These are phyloP conservation scores for Micrasema longulum DNA, from an alignment of 1,140 invertebrate genomes.

Conservation along the genomic window DNA sequence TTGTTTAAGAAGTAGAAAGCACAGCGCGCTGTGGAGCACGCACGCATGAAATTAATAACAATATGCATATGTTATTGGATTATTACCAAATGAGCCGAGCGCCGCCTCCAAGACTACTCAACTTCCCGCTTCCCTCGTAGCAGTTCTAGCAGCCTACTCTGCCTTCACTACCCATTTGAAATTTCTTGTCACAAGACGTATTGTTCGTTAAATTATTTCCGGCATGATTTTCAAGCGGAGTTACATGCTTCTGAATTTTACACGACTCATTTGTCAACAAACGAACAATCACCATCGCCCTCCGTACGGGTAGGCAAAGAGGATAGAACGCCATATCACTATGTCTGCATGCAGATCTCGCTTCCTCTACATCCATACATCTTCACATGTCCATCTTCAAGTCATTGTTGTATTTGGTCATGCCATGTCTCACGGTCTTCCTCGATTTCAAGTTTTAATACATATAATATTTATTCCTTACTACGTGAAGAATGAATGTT, in stretches of 20 bases:
- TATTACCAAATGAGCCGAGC: conserved; percentile 51
- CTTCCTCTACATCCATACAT: too few relatives aligned
- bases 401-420: too few relatives aligned
- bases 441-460: too few relatives aligned
- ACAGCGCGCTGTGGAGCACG: conserved; percentile 1
- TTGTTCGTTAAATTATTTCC: conserved; percentile 50
- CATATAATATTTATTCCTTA: too few relatives aligned
- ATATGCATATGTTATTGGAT: conserved; percentile 54
- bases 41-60: conserved; percentile 50
- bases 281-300: too few relatives aligned
- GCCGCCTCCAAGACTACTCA: background rate
- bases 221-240: background rate
- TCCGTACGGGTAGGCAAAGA: too few relatives aligned
- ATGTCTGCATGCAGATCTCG: too few relatives aligned
- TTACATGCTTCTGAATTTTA: background rate
- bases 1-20: background rate
- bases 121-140: background rate
- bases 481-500: too few relatives aligned
- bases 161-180: conserved; percentile 46
- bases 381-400: too few relatives aligned
- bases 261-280: too few relatives aligned
- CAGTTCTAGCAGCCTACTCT: conserved; percentile 6
- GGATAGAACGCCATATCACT: too few relatives aligned
- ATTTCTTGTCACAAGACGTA: conserved; percentile 49
- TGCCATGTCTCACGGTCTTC: too few relatives aligned